Evolutionary conservation across 2,888 invertebrate genomes (phyloP).

Genomic region (Caradrina clavipalpis): DNA sequence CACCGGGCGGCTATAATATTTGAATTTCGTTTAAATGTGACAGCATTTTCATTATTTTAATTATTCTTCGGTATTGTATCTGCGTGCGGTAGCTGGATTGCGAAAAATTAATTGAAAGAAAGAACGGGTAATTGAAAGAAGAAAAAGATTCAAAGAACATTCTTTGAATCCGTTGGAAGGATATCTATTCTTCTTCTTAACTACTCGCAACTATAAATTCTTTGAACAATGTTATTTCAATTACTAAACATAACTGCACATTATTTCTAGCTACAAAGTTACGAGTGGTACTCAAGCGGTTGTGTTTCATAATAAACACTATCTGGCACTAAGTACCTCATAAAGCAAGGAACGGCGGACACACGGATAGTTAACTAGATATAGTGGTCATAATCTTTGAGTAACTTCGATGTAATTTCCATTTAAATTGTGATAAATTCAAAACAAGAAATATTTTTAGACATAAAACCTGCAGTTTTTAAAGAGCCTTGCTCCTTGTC

Average conservation of each 20-base stretch:
- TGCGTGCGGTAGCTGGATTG: no score
- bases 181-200: no score
- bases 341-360: slow-evolving; percentile 38
- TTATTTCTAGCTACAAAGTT: slow-evolving; percentile 24
- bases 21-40: no score
- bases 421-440: neutral
- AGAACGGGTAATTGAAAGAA: no score
- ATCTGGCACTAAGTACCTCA: slow-evolving; percentile 46
- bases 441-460: neutral
- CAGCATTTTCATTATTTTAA: neutral
- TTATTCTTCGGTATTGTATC: no score
- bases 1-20: no score
- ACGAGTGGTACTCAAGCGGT: slow-evolving; percentile 17
- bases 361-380: slow-evolving; percentile 27
- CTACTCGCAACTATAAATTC: no score
- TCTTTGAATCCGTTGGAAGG: no score
- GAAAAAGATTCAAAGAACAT: no score
- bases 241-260: slow-evolving; percentile 5
- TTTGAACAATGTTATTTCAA: slow-evolving; percentile 9
- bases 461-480: neutral
- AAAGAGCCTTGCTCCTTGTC: neutral
- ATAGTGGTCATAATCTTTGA: slow-evolving; percentile 15
- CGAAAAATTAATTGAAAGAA: no score
- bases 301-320: slow-evolving; percentile 46
- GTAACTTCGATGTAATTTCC: neutral